Conservation (phyloP, 2,888 invertebrate genomes). For the Dolomedes plantarius region DNA sequence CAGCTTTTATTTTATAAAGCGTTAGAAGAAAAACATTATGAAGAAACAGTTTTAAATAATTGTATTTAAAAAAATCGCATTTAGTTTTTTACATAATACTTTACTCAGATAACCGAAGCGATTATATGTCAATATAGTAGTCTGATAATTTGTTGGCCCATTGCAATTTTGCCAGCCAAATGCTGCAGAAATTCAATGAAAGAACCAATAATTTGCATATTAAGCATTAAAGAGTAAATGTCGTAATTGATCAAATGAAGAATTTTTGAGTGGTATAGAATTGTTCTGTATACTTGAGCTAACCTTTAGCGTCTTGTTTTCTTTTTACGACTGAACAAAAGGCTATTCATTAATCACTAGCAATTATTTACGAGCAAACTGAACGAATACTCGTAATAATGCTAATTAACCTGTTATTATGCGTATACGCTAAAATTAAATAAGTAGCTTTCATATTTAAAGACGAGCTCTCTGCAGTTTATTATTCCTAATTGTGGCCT, state of each 20-base stretch:
- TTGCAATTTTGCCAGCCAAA: no score
- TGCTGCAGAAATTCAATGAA: neutral
- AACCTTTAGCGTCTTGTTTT: neutral
- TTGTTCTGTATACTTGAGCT: neutral
- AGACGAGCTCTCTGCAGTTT: neutral
- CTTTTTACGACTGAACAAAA: neutral
- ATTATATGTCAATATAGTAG: no score
- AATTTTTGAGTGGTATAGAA: neutral
- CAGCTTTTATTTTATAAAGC: no score
- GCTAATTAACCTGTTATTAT: conserved; percentile 1
- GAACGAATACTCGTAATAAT: neutral
- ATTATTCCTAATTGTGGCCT: neutral
- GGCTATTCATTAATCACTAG: conserved; percentile 1
- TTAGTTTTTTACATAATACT: no score
- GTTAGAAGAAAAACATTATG: no score
- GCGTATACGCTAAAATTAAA: neutral
- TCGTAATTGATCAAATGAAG: neutral
- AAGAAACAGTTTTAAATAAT: no score
- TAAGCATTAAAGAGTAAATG: neutral
- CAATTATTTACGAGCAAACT: conserved; percentile 1
- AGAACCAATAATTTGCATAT: neutral
- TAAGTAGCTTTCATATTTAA: neutral
- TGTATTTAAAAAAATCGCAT: no score
- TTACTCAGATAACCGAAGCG: no score
- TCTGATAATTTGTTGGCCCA: no score